Evolutionary conservation across 2,113 vertebrate genomes (phyloP), one percentile per base, ranked within the genome.

Genomic region (Potamarius usumacintae): DNA sequence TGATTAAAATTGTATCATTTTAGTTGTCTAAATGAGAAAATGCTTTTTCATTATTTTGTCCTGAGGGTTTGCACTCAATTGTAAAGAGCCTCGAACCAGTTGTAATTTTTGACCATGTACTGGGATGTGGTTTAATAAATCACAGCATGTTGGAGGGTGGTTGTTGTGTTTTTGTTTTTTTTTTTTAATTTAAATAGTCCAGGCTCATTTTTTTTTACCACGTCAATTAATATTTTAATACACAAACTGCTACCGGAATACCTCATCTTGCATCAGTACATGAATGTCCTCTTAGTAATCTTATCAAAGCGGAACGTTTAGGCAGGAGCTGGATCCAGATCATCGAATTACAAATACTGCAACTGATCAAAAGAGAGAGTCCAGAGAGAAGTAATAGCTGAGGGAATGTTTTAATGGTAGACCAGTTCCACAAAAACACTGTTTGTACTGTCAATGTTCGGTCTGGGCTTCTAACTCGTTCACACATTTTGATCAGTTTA

Each of bases 331-430:
- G 8, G 18, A 11, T 76, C 18, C 25, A 76, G 34, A 76, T 27
- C 42, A n/a, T 48, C 42, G 53, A 11, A 25, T n/a, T 30, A 48
- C 27, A 63, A 53, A 57, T 18, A 25, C 22, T 52, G 5, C 67
- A 50, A 80, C 52, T 55, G n/a, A 18, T 55, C 52, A 27, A 57
- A 27, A 55, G n/a, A 60, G n/a, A 60, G 12, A 60, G 48, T 82
- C 86, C 80, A 72, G 53, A 76, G 30, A 89, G 72, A 67, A 57
- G 58, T 80, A 0, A 83, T 88, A 92, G 95, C 90, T 94, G 94
- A 94, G 93, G 94, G 94, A 96, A 96, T 96, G 95, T 95, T 96
- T 96, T 96, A 96, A 96, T 96, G 95, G 91, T 94, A 92, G 93
- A 93, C 93, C 93, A 93, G 92, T 94, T 95, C 93, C 93, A 95